phyloP scores from a whole-genome alignment of 2,888 invertebrate genomes.

The Epinotia nisella region DNA sequence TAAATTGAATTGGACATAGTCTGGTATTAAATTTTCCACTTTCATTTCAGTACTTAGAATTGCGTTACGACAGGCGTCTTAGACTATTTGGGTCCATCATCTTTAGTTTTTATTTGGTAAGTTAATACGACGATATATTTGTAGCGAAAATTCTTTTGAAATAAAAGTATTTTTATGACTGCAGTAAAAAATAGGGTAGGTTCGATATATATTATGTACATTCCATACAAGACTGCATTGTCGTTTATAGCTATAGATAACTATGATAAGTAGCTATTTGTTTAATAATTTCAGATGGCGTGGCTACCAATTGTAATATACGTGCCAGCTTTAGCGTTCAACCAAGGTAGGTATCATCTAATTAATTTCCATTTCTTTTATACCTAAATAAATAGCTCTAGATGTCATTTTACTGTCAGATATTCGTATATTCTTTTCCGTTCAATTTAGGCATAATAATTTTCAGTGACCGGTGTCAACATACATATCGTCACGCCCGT shows the following conservation, averaged over 20 bases:
- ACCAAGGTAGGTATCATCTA: constrained; percentile 82
- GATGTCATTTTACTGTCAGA: too few species aligned
- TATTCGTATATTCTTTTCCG: too few species aligned
- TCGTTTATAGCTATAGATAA: too few species aligned
- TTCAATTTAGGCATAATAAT: not conserved
- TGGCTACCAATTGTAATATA: constrained; percentile 90
- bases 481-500: constrained; percentile 90
- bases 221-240: too few species aligned
- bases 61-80: constrained; percentile 87
- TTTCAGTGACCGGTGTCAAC: constrained; percentile 90
- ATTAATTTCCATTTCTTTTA: not conserved
- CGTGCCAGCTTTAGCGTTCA: constrained; percentile 89
- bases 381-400: too few species aligned
- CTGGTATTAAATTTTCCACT: not conserved
- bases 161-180: too few species aligned
- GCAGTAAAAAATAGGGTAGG: too few species aligned
- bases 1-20: too few species aligned
- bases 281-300: constrained; percentile 79
- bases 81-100: constrained; percentile 87
- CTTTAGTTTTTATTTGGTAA: constrained; percentile 87
- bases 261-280: not conserved
- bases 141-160: too few species aligned
- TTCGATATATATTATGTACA: too few species aligned
- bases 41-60: constrained; percentile 85
- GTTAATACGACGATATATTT: constrained; percentile 50